A percentile compares a stretch with the other conserved stretches of the same genome.
Conservation (phyloP, 2,113 vertebrate species). For the Ovibos moschatus region DNA sequence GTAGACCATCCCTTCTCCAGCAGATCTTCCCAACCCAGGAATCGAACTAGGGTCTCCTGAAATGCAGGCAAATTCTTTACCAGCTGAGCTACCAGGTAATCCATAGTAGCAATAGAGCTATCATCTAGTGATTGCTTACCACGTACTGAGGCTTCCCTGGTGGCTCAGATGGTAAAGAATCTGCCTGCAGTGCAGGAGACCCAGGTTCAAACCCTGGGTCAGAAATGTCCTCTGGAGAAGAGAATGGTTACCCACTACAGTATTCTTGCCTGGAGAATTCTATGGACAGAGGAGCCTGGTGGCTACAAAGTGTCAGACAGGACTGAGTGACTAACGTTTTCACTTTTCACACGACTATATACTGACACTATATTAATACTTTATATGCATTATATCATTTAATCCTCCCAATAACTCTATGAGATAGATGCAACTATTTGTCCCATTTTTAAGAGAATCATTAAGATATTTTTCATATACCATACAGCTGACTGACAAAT, state of each 20-base stretch:
- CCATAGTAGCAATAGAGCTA: background rate
- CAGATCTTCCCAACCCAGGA: background rate
- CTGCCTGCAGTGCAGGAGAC: background rate
- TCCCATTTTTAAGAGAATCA: background rate
- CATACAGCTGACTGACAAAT: background rate
- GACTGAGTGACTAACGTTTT: background rate
- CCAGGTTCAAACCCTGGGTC: background rate
- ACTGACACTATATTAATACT: background rate
- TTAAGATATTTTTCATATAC: background rate
- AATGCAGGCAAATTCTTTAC: background rate
- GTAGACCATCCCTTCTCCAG: background rate
- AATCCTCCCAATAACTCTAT: background rate
- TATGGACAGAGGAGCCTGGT: background rate
- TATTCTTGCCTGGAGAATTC: background rate
- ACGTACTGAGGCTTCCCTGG: background rate
- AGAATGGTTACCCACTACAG: background rate
- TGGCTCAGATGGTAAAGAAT: background rate
- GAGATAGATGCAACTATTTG: background rate
- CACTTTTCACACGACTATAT: background rate
- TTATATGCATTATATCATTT: background rate
- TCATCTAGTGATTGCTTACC: background rate
- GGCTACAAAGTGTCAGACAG: background rate
- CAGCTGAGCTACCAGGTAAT: background rate
- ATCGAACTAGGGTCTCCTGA: background rate
- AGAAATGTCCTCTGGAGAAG: background rate